Percentiles rank a stretch among this genome's conserved stretches.
These are phyloP conservation scores for Sebastes trivittatus DNA, from an alignment of 2,797 vertebrate species.

Conservation along the genomic window DNA sequence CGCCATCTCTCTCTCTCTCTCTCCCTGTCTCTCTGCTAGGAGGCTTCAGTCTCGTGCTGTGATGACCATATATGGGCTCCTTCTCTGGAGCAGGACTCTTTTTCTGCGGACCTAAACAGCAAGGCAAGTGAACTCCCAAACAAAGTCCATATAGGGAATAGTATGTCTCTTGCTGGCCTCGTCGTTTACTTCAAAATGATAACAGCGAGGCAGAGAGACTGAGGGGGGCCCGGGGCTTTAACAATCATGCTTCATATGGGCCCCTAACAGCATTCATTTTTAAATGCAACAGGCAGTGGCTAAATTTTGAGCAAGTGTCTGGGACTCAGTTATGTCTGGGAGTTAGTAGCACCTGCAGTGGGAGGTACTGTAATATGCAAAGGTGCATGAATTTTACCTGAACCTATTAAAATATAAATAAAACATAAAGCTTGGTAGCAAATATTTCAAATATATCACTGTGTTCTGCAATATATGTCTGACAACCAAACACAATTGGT, in stretches of 20 bases:
- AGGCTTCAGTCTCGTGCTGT: slow-evolving; percentile 77
- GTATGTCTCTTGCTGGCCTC: slow-evolving; percentile 80
- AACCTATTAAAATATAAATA: neutral
- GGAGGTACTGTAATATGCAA: neutral
- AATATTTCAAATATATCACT: neutral
- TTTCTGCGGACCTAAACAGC: slow-evolving; percentile 87
- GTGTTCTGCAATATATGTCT: neutral
- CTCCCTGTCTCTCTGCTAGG: slow-evolving; percentile 44
- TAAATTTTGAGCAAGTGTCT: slow-evolving; percentile 15
- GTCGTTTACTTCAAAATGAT: slow-evolving; percentile 86
- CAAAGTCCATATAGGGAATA: slow-evolving; percentile 99
- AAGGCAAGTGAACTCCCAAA: slow-evolving; percentile 92
- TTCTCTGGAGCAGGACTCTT: slow-evolving; percentile 86
- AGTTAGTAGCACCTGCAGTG: slow-evolving; percentile 3
- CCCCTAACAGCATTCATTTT: slow-evolving; percentile 36
- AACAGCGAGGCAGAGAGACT: slow-evolving; percentile 76
- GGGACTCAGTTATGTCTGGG: neutral
- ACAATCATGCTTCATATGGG: slow-evolving; percentile 48
- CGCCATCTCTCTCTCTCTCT: slow-evolving; percentile 15
- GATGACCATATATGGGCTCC: slow-evolving; percentile 95
- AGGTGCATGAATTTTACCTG: neutral
- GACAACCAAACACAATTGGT: neutral
- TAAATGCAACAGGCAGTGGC: slow-evolving; percentile 23
- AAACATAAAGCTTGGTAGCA: neutral
- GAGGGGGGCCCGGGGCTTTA: slow-evolving; percentile 58